Conservation (phyloP, 2,113 vertebrate species). For the Phocoena sinus region DNA sequence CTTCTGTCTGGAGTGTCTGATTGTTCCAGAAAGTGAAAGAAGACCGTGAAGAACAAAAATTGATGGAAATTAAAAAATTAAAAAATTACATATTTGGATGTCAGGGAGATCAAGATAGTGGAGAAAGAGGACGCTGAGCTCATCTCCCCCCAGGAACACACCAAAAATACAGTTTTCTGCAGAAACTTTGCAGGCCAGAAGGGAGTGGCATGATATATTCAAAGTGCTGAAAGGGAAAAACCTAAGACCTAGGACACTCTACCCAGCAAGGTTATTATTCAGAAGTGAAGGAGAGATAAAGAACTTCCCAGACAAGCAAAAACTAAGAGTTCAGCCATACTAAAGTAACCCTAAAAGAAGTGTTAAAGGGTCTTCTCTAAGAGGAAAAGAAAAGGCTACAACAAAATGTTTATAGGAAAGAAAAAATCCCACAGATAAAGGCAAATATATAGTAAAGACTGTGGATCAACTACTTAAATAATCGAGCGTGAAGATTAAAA, state of each 20-base stretch:
- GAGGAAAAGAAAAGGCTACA: neutral
- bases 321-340: neutral
- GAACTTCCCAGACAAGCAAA: neutral
- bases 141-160: neutral
- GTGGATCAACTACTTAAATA: neutral
- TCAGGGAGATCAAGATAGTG: neutral
- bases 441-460: neutral
- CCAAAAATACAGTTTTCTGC: neutral
- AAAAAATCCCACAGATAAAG: neutral
- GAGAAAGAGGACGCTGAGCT: neutral
- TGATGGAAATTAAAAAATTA: neutral
- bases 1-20: neutral
- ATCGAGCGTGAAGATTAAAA: neutral
- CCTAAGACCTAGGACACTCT: neutral
- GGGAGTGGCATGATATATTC: neutral
- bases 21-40: slow-evolving; percentile 1
- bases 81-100: neutral
- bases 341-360: neutral
- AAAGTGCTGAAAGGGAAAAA: neutral
- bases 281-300: neutral
- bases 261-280: neutral
- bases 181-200: neutral
- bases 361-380: neutral
- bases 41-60: neutral
- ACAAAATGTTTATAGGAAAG: neutral